Base-by-base conservation (phyloP, 2,888 invertebrate species). In the Tetropium fuscum region DNA sequence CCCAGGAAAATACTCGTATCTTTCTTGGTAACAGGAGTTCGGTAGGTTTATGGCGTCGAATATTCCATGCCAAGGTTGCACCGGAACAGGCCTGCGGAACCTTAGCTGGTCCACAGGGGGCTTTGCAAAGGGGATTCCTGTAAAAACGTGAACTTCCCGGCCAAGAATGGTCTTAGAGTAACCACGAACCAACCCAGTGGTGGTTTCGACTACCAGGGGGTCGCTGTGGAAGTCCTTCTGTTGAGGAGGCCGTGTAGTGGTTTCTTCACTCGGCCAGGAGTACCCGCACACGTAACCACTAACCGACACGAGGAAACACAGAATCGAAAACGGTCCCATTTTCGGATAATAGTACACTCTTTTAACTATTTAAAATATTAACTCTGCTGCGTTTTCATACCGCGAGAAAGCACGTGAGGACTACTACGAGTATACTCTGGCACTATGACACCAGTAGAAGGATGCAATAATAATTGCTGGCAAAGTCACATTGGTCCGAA, bases 71-170 rank as follows among this genome's bases (percentile, higher is more conserved):
- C 95, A 95, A 0, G 93, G 92, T 67, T 93, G 93, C 60, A 93
- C 88, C 6, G 94, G 92, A 47, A 93, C 90, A 6, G 96, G 96
- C 71, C 91, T 89, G 44, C 92, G 87, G 83, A 95, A 96, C 73
- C 96, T 85, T 61, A 95, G 84, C 53, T 91, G 90, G 8, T 94
- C 95, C 38, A 95, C 81, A 1, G 96, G 95, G 1, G 95, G 92
- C 79, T 94, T 93, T 4, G 95, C 96, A 78, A 94, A 96, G 10
- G 96, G 96, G 64, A 96, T 92, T 2, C 95, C 95, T 48, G 91
- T 90, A 77, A 93, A 96, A 49, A 92, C 90, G 79, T 94, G 94
- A 20, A 95, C 92, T 80, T 96, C 90, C 53, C 93, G 88, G 48
- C 94, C 90, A 81, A 94, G 85, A 70, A 95, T 91, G 63, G 90